Conservation (phyloP, 2,888 invertebrate genomes). For the Leptopilina drosophilae region DNA sequence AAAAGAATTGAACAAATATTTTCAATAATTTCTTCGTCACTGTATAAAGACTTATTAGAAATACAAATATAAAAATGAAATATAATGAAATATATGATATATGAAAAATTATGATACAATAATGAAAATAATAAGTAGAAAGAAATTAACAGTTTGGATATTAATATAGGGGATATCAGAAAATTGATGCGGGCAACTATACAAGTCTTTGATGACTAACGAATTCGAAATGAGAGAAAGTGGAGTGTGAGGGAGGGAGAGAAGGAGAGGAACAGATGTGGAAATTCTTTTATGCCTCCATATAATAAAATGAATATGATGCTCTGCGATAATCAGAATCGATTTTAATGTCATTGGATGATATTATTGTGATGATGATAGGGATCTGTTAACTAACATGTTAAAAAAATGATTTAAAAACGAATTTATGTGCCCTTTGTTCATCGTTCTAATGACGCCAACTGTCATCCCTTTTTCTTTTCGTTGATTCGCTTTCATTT, state of each 20-base stretch:
- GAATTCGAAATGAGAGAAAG: too few species aligned
- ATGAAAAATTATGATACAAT: too few species aligned
- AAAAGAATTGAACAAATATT: too few species aligned
- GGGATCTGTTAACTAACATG: conserved; percentile 54
- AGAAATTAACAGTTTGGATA: too few species aligned
- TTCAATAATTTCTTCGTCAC: too few species aligned
- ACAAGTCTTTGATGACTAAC: conserved; percentile 40
- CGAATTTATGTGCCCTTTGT: conserved; percentile 48
- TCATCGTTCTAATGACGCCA: conserved; percentile 62
- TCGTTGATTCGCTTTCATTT: conserved; percentile 13
- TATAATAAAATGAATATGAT: conserved; percentile 59
- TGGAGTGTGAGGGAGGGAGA: too few species aligned
- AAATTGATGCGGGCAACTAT: neutral
- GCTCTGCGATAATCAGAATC: conserved; percentile 60
- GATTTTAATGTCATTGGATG: conserved; percentile 62
- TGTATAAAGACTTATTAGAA: too few species aligned
- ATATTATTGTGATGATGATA: conserved; percentile 58
- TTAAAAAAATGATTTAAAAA: conserved; percentile 61
- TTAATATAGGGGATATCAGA: too few species aligned
- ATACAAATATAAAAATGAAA: too few species aligned
- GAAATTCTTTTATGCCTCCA: conserved; percentile 51
- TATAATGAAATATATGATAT: too few species aligned
- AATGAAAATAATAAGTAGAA: too few species aligned
- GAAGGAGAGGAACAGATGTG: conserved; percentile 46
- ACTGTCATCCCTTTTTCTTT: conserved; percentile 55